Base-by-base conservation (phyloP, 2,797 vertebrate genomes). In the Melanotaenia nigrans region DNA sequence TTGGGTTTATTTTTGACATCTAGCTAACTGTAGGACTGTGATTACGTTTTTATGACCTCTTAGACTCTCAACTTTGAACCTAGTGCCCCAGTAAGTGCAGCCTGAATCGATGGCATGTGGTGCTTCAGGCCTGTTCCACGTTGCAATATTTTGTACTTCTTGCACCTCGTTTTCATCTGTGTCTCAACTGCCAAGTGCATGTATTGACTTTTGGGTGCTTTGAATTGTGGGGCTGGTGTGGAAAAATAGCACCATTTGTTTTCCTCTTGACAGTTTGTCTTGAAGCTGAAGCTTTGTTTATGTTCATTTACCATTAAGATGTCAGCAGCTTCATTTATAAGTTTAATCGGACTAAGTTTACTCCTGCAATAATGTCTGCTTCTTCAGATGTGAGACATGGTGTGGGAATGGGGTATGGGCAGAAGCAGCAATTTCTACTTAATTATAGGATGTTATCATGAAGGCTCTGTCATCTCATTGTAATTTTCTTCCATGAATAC, bases 161-260 rank as follows among this genome's bases (percentile, higher is more conserved):
- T 59, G 35, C 76, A 76, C 76, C 75, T 86, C 77, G 81, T 89
- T 81, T 90, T 91, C 77, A 85, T 91, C 84, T 90, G 82, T 81
- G 80, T 86, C 83, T 86, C 72, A 79, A 76, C 68, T 88, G 85
- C 82, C 79, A 83, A 77, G 81, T 80, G 83, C 61, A 73, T 75
- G 74, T 90, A 91, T 92, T 86, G 88, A 90, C 89, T 89, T 90
- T 89, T 85, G 60, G 73, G 79, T 61, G 73, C 78, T 85, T 85
- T 89, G 81, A 84, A 86, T 83, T 90, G 80, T 77, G 79, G 32
- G 69, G 59, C 76, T 79, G 69, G 61, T 60, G 58, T 71, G 61
- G 73, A 74, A 81, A 74, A 72, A 83, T 57, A 81, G 73, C 69
- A 73, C 76, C 49, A 83, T 91, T 87, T 85, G 68, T 86, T 88